Evolutionary conservation across 2,113 vertebrate genomes (phyloP).

Genomic region (Neomonachus schauinslandi): DNA sequence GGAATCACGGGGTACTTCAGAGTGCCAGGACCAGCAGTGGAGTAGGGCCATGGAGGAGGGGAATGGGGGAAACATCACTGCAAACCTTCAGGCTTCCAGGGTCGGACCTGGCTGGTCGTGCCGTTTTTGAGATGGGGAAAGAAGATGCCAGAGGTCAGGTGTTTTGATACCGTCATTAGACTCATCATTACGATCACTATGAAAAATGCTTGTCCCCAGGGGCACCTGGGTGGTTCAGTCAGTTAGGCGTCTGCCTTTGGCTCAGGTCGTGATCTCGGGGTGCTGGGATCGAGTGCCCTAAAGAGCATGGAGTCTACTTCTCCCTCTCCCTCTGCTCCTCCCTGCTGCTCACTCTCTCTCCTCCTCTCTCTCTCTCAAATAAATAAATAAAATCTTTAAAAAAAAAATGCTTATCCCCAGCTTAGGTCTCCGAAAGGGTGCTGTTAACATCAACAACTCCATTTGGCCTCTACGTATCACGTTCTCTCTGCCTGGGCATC

Average conservation of each 20-base stretch:
- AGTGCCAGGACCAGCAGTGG: neutral
- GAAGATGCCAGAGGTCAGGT: neutral
- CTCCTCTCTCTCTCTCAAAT: too few species aligned
- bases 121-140: neutral
- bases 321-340: too few species aligned
- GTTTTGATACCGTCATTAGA: neutral
- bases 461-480: neutral
- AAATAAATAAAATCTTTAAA: too few species aligned
- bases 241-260: too few species aligned
- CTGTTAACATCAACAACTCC: neutral
- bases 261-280: too few species aligned
- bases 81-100: neutral
- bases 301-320: too few species aligned
- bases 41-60: neutral
- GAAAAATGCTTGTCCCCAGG: neutral
- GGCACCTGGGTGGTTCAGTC: too few species aligned
- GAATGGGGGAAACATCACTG: too few species aligned
- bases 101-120: neutral
- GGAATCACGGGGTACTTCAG: neutral
- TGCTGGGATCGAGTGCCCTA: too few species aligned
- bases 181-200: neutral
- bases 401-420: neutral
- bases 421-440: neutral
- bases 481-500: neutral
- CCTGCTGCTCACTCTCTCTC: too few species aligned